Base-by-base conservation (phyloP, 35 echinoderm and acorn worm species). In the Chiridota heheva region DNA sequence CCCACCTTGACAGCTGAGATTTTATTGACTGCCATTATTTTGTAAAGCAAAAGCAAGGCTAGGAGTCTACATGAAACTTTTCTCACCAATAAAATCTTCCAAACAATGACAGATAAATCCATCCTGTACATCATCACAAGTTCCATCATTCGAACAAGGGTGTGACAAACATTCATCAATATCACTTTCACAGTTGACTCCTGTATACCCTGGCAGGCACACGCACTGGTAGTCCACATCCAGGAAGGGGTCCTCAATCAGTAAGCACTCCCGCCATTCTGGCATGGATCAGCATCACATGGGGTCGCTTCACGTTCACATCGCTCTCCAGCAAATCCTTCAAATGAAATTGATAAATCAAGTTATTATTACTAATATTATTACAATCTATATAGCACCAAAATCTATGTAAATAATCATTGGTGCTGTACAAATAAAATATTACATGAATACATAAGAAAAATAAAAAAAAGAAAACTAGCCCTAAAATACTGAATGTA, bases 231-330 rank as follows among this genome's bases (percentile, higher is more conserved):
- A 96, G 31, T 83, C 82, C 2, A 68, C 63, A 38, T 90, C 34
- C 4, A 33, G 43, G 3, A 73, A 65, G 46, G 40, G 40, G 32
- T 96, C 86, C 17, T 83, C 13, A 56, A 86, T 90, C n/a, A n/a
- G n/a, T n/a, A n/a, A n/a, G n/a, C n/a, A 2, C 76, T 93, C 22
- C 81, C 90, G 15, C 82, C 88, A 45, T 85, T 65, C 5, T 69
- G 48, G 56, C 92, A 96, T 27, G 92, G 92, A 18, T 44, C 72
- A 18, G 81, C 86, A 0, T 38, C 36, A 58, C 92, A 96, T 58
- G 89, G 86, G 59, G 89, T 63, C 31, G 66, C 87, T 30, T 85
- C 86, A 2, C 57, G 30, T 20, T 81, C 72, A 49, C 92, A 96
- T 1, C 40, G 39, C 38, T 70, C 42, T 51, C 92, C 87, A 44